These are phyloP conservation scores for Syngnathus acus DNA, from an alignment of 2,797 vertebrate species.

Conservation along the genomic window DNA sequence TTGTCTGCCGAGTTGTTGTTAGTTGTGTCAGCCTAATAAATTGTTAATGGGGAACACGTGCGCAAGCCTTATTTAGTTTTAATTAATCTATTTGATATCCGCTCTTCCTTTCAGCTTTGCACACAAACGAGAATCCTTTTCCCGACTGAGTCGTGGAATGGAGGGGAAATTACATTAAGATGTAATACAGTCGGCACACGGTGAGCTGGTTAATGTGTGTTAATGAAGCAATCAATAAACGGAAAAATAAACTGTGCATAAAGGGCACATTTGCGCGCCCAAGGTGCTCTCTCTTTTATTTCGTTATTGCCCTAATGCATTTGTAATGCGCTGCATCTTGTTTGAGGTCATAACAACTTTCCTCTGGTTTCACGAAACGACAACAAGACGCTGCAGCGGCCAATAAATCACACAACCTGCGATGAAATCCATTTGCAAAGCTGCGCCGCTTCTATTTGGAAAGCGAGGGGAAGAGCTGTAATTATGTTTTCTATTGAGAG, in stretches of 20 bases:
- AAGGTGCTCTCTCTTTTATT: slow-evolving; percentile 10
- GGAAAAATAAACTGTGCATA: slow-evolving; percentile 25
- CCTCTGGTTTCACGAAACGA: slow-evolving; percentile 18
- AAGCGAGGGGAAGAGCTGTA: too few species aligned
- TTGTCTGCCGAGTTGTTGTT: neutral
- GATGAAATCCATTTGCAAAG: too few species aligned
- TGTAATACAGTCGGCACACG: slow-evolving; percentile 37
- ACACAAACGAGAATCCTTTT: slow-evolving; percentile 17
- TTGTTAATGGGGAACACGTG: neutral
- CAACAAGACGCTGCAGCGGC: neutral
- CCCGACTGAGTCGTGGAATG: slow-evolving; percentile 17
- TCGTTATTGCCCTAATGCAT: slow-evolving; percentile 12
- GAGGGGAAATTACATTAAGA: slow-evolving; percentile 37
- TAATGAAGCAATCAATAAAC: slow-evolving; percentile 34
- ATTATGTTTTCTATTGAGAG: too few species aligned
- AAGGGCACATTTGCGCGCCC: slow-evolving; percentile 25
- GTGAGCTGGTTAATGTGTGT: slow-evolving; percentile 26
- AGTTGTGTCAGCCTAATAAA: neutral
- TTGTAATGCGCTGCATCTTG: slow-evolving; percentile 27
- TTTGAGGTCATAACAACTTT: slow-evolving; percentile 4
- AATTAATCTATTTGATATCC: slow-evolving; percentile 16
- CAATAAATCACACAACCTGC: neutral
- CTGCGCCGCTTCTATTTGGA: too few species aligned
- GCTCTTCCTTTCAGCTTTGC: slow-evolving; percentile 8
- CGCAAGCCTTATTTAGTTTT: neutral